Base-by-base conservation (phyloP, 2,113 vertebrate species). In the Lichenostomus cassidix region DNA sequence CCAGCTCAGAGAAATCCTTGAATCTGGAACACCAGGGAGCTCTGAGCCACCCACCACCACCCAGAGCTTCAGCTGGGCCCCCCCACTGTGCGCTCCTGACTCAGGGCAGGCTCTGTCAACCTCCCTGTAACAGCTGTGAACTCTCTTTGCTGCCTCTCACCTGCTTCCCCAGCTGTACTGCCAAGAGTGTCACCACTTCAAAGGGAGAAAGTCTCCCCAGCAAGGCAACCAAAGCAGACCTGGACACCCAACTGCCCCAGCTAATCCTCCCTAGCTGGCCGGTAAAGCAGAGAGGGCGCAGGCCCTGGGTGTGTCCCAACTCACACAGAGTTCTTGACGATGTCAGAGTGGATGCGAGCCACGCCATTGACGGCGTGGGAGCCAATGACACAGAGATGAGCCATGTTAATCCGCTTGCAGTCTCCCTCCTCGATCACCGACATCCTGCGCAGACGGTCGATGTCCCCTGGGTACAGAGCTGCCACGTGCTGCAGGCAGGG, bases 351-450 rank as follows among this genome's bases (percentile, higher is more conserved):
- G 91, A 99, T 99, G 70, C 95, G 97, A 7, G 98, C 98, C 21
- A 99, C 98, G 0, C 98, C 99, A 0, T 99, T 99, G 92, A 99
- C 97, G 0, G 98, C 98, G 0, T 99, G 99, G 12, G 98, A 98
- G 21, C 99, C 98, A 0, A 99, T 98, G 55, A 99, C 98, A 3
- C 98, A 99, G 69, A 99, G 98, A 47, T 99, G 98, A 0, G 99
- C 99, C 99, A 99, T 99, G 97, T 99, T 99, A 87, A 99, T 98
- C 23, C 98, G 97, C 77, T 99, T 99, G 82, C 98, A 98, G 70
- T 98, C 98, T 0, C 98, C 98, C 65, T 99, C 98, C 94, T 99
- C 99, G 0, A 99, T 98, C 87, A 99, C 97, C 0, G 99, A 99
- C 98, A 99, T 99, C 94, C 98, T 98, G 33, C 98, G 93, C 65